Conservation (phyloP, 2,113 vertebrate species). For the Fukomys damarensis region DNA sequence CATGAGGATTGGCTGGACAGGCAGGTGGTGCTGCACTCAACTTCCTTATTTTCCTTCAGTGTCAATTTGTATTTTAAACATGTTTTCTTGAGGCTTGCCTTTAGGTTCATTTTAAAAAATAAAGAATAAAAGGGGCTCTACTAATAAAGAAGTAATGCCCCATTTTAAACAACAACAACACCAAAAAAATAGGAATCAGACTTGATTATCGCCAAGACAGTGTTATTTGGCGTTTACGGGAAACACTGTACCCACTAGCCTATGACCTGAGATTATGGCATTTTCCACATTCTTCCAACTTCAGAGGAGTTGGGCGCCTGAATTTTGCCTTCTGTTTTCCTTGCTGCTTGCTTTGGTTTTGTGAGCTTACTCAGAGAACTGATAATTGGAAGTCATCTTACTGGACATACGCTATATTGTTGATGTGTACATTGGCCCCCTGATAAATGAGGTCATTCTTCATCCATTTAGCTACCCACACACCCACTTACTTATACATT, state of each 20-base stretch:
- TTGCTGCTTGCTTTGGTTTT: not conserved
- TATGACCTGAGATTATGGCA: not conserved
- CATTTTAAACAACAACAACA: not conserved
- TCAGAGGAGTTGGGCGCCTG: not conserved
- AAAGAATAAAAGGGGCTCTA: not conserved
- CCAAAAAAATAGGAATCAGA: not conserved
- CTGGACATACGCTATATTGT: not conserved
- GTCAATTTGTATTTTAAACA: not conserved
- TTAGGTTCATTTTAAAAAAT: not conserved
- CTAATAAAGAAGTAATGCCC: not conserved
- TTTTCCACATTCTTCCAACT: not conserved
- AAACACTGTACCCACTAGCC: not conserved
- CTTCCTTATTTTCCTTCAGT: not conserved
- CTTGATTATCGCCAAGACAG: not conserved
- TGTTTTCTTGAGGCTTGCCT: not conserved
- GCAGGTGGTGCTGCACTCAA: not conserved
- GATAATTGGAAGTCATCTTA: not conserved
- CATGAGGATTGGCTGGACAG: not conserved
- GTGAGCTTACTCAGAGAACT: not conserved
- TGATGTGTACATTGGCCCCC: not conserved
- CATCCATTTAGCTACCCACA: not conserved
- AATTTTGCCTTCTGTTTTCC: not conserved
- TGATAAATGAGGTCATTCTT: constrained; percentile 14
- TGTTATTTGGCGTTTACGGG: not conserved
- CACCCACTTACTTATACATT: not conserved